Evolutionary conservation across 2,113 vertebrate genomes (phyloP), one percentile per base, ranked within the genome.

Genomic region (Apodemus sylvaticus): DNA sequence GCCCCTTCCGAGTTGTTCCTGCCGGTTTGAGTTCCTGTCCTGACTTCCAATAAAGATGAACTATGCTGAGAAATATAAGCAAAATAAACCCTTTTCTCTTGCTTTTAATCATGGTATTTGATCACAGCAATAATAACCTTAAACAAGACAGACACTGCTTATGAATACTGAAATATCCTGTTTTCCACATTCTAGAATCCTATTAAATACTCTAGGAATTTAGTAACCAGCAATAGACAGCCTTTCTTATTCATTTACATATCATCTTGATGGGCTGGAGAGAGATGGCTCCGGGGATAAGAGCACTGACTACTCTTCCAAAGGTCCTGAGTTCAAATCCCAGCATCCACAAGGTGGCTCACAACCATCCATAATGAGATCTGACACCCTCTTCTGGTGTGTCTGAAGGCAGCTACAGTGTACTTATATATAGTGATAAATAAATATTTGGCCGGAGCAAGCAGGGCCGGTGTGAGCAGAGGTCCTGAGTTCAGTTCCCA

Each of bases 171-270:
- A 55, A 42, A 95, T 81, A 81, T 76, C 19, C 42, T 51, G 64
- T 86, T 96, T 96, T 78, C 53, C 42, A 77, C 31, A 90, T 10
- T 66, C 79, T 26, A 19, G 36, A 93, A 53, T 79, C 19, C 87
- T 92, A 78, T 62, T 74, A 97, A 96, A 93, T 36, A 70, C 31
- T 86, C 70, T 36, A 95, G 88, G 81, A 92, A 94, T 77, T 96
- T 81, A 89, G 60, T 82, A 92, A 70, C 20, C 51, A 89, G 53
- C 58, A 77, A 48, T 2, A 86, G 31, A 77, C 20, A 86, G 78
- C 55, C 94, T 78, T 78, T 89, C 60, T 31, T 34, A 22, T 34
- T 81, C 48, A 60, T 88, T 96, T 87, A 94, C 92, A 83, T 71
- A 70, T 4, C 36, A 60, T 22, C 58, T 60, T 48, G 45, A 48